Evolutionary conservation across 2,888 invertebrate genomes (phyloP).

Genomic region (Caprella mutica): DNA sequence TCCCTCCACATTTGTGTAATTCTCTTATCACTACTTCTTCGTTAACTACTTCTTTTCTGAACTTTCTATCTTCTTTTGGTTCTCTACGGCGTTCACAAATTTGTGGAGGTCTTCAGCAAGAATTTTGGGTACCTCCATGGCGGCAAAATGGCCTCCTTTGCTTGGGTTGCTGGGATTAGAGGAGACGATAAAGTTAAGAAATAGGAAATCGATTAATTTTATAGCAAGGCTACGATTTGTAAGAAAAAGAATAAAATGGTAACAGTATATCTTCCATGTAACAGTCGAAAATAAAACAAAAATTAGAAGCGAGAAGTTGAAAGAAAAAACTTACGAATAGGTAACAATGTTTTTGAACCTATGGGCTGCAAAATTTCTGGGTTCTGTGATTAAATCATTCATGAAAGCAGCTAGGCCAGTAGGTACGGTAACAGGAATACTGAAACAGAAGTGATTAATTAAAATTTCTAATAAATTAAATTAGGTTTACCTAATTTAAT

Average conservation of each 20-base stretch:
- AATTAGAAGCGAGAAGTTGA: background rate
- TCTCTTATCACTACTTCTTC: too few relatives aligned
- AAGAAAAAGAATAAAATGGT: too few relatives aligned
- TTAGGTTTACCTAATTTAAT: too few relatives aligned
- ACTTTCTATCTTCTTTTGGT: slow-evolving; percentile 5
- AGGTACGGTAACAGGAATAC: slow-evolving; percentile 58
- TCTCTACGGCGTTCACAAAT: slow-evolving; percentile 39
- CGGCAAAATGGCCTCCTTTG: slow-evolving; percentile 75
- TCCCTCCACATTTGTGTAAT: too few relatives aligned
- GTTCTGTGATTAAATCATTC: slow-evolving; percentile 52
- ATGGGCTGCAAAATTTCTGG: slow-evolving; percentile 37
- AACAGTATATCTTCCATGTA: too few relatives aligned
- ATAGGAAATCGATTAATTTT: too few relatives aligned
- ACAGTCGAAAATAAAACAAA: too few relatives aligned
- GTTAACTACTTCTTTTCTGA: too few relatives aligned
- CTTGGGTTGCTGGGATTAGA: slow-evolving; percentile 47
- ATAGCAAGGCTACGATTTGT: too few relatives aligned
- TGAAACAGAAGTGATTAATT: slow-evolving; percentile 38
- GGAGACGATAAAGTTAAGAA: background rate
- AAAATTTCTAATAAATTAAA: too few relatives aligned
- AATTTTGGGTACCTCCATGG: slow-evolving; percentile 61
- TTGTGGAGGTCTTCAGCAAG: slow-evolving; percentile 58
- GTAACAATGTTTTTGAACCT: slow-evolving; percentile 19
- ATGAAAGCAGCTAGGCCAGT: slow-evolving; percentile 62
- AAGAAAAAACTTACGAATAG: slow-evolving; percentile 17